Conservation (phyloP, 1,140 invertebrate genomes). For the Hyphantria cunea region DNA sequence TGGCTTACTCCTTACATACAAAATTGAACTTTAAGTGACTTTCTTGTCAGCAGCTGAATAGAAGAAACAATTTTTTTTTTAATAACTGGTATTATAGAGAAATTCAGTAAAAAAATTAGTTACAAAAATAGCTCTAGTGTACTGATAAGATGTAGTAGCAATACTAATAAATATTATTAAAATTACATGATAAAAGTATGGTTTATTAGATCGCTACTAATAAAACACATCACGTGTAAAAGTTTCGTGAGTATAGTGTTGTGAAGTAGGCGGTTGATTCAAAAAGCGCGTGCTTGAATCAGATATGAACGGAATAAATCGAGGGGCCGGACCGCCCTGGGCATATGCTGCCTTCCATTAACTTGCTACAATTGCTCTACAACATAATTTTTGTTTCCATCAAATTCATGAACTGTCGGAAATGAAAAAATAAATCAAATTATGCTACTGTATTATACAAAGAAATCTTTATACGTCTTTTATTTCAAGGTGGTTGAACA, state of each 20-base stretch:
- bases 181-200: too few species aligned
- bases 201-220: too few species aligned
- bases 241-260: constrained; percentile 35
- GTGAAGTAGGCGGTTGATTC: constrained; percentile 41
- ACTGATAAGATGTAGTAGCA: too few species aligned
- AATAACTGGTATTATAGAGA: too few species aligned
- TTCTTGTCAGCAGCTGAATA: not conserved
- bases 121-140: too few species aligned
- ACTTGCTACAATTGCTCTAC: constrained; percentile 45
- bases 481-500: constrained; percentile 16
- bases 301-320: constrained; percentile 47
- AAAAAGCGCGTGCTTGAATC: constrained; percentile 53
- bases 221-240: constrained; percentile 6
- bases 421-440: constrained; percentile 58
- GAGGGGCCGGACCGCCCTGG: constrained; percentile 32
- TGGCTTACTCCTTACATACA: constrained; percentile 2
- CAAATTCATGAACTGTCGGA: constrained; percentile 55
- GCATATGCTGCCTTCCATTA: constrained; percentile 43
- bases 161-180: too few species aligned
- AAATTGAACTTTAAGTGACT: constrained; percentile 11
- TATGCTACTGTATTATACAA: constrained; percentile 39
- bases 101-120: too few species aligned
- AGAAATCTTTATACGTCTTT: constrained; percentile 33
- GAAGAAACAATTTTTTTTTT: too few species aligned
- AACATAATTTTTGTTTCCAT: constrained; percentile 60